Base-by-base conservation (phyloP, 2,888 invertebrate genomes). In the Geotrupes spiniger region DNA sequence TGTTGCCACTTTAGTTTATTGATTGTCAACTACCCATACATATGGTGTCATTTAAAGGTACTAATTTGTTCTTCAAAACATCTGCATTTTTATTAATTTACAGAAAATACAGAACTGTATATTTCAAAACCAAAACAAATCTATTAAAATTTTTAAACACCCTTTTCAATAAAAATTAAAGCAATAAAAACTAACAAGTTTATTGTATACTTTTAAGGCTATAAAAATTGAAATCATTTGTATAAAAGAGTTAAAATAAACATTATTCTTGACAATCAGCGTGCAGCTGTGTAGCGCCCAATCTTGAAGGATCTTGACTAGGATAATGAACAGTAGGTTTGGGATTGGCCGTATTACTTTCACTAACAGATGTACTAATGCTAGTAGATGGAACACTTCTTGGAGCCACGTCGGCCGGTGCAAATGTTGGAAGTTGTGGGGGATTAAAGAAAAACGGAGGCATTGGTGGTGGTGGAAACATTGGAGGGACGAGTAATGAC, bases 281-380 rank as follows among this genome's bases (percentile, higher is more conserved):
- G 52, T 66, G 68, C 38, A 71, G 51, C 52, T 75, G 75, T 10
- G 76, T 75, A 0, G 91, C 84, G 0, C 96, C 96, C 74, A 96
- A 83, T 17, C 95, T 79, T 28, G 89, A 85, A 0, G 98, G 98
- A 78, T 99, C 98, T 73, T 98, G 98, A 67, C 95, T 95, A 2
- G 98, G 97, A 78, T 99, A 99, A 74, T 97, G 95, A 37, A 85
- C 76, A 48, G 81, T 78, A 0, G 81, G 77, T 1, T 82, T 74
- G 4, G 81, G 78, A 2, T 75, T 72, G 2, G 63, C 44, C 59
- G 54, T 44, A 41, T 36, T 41, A 31, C 25, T 41, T 17, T 33
- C 48, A 50, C 21, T 46, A 8, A 25, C 42, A 33, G 42, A 46
- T 10, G 49, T 40, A 29, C 28, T 36, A 6, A 46, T 42, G 8